Evolutionary conservation across 2,888 invertebrate genomes (phyloP).

Genomic region (Thalpophila matura): DNA sequence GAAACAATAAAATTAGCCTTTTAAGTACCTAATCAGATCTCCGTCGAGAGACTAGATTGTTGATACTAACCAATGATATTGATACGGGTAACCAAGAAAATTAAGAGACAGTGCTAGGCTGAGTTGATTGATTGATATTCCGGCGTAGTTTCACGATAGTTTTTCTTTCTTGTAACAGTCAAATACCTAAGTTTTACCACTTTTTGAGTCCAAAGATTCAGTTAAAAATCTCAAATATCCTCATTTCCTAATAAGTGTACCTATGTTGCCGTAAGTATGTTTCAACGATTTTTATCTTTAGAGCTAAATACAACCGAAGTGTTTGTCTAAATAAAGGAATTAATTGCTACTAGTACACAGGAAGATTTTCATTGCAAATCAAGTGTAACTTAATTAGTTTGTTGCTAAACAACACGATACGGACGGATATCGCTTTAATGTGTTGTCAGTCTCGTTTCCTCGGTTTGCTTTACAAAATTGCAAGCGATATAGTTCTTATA

Average conservation of each 20-base stretch:
- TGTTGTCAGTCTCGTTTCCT: constrained; percentile 46
- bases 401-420: constrained; percentile 36
- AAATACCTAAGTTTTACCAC: constrained; percentile 9
- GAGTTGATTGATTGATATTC: background rate
- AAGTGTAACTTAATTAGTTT: constrained; percentile 36
- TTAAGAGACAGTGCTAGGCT: no score
- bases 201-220: background rate
- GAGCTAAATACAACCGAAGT: constrained; percentile 17
- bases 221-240: constrained; percentile 5
- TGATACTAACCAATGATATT: background rate
- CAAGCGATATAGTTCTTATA: constrained; percentile 7
- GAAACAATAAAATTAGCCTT: background rate
- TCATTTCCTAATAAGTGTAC: constrained; percentile 1
- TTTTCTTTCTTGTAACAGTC: background rate
- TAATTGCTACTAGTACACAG: constrained; percentile 27
- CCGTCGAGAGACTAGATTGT: background rate
- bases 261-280: constrained; percentile 9
- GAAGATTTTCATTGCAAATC: constrained; percentile 49
- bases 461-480: constrained; percentile 30
- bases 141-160: background rate
- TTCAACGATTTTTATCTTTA: constrained; percentile 26
- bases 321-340: constrained; percentile 21
- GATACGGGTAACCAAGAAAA: background rate
- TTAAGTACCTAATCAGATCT: background rate
- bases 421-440: constrained; percentile 17